These are phyloP conservation scores for Sipha flava DNA, from an alignment of 1,140 invertebrate genomes.

Conservation along the genomic window DNA sequence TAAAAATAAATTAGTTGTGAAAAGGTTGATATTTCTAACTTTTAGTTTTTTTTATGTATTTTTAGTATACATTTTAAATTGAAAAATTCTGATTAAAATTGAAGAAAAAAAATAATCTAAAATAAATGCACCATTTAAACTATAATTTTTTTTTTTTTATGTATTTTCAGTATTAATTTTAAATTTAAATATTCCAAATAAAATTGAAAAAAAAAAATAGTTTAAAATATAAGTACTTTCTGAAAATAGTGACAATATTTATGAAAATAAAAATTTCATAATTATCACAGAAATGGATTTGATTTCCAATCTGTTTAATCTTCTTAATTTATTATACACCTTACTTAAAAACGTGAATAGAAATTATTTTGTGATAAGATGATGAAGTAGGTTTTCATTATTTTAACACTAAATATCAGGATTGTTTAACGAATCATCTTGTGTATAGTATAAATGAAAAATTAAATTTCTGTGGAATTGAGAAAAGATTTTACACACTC, in stretches of 20 bases:
- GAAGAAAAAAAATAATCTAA: too few species aligned
- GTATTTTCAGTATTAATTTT: too few species aligned
- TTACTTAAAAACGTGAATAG: not conserved
- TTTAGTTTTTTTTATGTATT: too few species aligned
- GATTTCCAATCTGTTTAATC: not conserved
- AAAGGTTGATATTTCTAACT: too few species aligned
- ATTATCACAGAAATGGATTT: not conserved
- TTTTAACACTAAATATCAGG: not conserved
- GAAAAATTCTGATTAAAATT: too few species aligned
- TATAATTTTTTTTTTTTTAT: too few species aligned
- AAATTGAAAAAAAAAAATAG: too few species aligned
- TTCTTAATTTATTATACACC: not conserved
- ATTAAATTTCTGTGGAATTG: constrained; percentile 13
- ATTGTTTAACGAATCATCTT: not conserved
- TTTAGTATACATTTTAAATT: too few species aligned
- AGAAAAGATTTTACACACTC: constrained; percentile 34
- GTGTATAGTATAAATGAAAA: not conserved
- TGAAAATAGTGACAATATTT: too few species aligned
- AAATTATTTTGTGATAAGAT: not conserved
- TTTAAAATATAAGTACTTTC: too few species aligned
- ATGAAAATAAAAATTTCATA: not conserved
- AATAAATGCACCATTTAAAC: too few species aligned
- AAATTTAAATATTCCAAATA: too few species aligned
- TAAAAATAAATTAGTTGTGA: not conserved
- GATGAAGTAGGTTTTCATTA: not conserved